These are phyloP conservation scores for Orgyia antiqua DNA, from an alignment of 2,888 invertebrate species.

Conservation along the genomic window DNA sequence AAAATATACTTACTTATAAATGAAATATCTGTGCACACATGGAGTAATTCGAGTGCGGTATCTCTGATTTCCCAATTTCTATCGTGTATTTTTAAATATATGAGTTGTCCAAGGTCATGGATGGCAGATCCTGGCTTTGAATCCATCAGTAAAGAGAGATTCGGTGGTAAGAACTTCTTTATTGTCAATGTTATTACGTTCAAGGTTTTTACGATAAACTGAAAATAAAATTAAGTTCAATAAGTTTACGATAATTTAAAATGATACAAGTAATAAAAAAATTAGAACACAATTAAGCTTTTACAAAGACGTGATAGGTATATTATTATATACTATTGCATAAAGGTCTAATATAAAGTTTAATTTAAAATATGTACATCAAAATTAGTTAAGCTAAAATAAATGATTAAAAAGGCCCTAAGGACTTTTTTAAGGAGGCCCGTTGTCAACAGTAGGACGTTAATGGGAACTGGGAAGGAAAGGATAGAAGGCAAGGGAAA, in stretches of 20 bases:
- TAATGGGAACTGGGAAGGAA: no score
- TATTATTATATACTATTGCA: not conserved
- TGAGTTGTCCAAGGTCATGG: slow-evolving; percentile 81
- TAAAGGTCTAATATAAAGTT: not conserved
- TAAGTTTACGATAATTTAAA: no score
- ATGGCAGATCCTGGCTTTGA: slow-evolving; percentile 80
- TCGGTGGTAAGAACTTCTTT: slow-evolving; percentile 86
- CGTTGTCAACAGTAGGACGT: no score
- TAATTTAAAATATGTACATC: no score
- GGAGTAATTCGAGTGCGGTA: slow-evolving; percentile 84
- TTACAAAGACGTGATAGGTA: no score
- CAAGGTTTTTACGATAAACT: slow-evolving; percentile 84
- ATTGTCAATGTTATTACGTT: slow-evolving; percentile 84
- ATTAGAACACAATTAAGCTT: no score
- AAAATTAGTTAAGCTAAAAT: no score
- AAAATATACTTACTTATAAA: slow-evolving; percentile 79
- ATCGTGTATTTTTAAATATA: slow-evolving; percentile 84
- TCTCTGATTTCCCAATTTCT: slow-evolving; percentile 88
- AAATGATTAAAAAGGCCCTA: no score
- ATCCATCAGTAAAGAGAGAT: slow-evolving; percentile 85
- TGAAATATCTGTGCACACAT: slow-evolving; percentile 83
- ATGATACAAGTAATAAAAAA: no score
- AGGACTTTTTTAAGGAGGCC: no score
- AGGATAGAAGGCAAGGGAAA: no score
- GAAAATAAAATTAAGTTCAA: slow-evolving; percentile 9